Conservation (phyloP, 2,888 invertebrate species). For the Clivina fossor region DNA sequence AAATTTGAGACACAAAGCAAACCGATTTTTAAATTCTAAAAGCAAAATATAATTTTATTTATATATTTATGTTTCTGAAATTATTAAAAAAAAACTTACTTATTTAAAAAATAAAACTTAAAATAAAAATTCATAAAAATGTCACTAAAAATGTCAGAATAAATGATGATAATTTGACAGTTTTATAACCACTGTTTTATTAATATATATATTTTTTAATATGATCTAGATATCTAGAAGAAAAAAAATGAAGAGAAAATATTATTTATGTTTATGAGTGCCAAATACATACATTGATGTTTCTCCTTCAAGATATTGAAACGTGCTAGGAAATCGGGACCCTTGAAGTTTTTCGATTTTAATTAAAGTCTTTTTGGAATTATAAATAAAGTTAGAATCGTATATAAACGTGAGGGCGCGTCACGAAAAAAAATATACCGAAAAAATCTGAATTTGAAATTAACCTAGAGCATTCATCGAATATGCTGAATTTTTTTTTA, state of each 20-base stretch:
- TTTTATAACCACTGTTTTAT: no score
- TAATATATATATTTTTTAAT: no score
- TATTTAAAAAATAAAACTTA: no score
- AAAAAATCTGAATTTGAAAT: constrained; percentile 22
- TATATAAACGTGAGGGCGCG: not conserved
- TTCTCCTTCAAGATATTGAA: not conserved
- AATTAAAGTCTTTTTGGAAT: constrained; percentile 21
- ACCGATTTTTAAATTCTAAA: no score
- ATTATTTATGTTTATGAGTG: constrained; percentile 21
- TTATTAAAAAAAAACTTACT: no score
- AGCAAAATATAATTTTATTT: no score
- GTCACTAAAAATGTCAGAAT: no score
- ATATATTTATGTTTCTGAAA: no score
- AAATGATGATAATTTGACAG: no score
- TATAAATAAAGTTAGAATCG: constrained; percentile 8
- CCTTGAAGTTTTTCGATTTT: constrained; percentile 6
- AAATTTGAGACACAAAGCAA: no score
- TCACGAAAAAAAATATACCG: constrained; percentile 12
- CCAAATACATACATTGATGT: constrained; percentile 1
- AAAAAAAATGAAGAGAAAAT: constrained; percentile 15
- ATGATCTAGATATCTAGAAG: no score
- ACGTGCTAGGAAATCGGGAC: not conserved
- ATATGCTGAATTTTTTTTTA: constrained; percentile 15
- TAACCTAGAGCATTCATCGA: constrained; percentile 10
- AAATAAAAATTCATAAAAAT: no score